These are phyloP conservation scores for Lasioglossum baleicum DNA, from an alignment of 1,140 invertebrate genomes.

Conservation along the genomic window DNA sequence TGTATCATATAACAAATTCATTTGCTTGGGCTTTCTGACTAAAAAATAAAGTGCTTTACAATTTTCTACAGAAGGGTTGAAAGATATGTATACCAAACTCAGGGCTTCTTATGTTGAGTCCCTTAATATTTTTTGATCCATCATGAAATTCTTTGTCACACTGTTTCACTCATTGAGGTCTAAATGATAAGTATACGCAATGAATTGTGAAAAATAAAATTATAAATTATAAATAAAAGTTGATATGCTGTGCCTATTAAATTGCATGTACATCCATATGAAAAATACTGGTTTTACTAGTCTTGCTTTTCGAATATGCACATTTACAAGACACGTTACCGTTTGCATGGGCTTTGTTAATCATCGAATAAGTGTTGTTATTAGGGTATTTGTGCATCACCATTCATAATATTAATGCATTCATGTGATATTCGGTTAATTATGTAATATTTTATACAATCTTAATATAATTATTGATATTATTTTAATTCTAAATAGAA, in stretches of 20 bases:
- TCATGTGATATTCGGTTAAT: background rate
- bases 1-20: conserved; percentile 64
- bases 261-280: conserved; percentile 44
- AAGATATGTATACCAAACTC: conserved; percentile 15
- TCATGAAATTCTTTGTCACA: conserved; percentile 21
- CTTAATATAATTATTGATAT: conserved; percentile 12
- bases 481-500: conserved; percentile 2
- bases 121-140: conserved; percentile 3
- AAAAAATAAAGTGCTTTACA: conserved; percentile 45
- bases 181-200: conserved; percentile 37
- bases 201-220: conserved; percentile 46
- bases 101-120: conserved; percentile 3
- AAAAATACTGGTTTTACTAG: conserved; percentile 29
- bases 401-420: conserved; percentile 16
- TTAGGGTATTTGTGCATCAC: conserved; percentile 14
- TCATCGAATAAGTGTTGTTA: conserved; percentile 26
- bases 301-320: conserved; percentile 38
- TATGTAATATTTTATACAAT: conserved; percentile 1
- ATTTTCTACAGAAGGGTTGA: conserved; percentile 32
- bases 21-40: conserved; percentile 57
- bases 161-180: conserved; percentile 13
- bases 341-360: conserved; percentile 36
- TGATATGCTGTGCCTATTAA: conserved; percentile 40
- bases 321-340: conserved; percentile 19
- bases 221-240: conserved; percentile 36